Percentiles rank a stretch among this genome's conserved stretches.
phyloP scores from a whole-genome alignment of 1,140 invertebrate species.

The Alviniconcha marisindica region DNA sequence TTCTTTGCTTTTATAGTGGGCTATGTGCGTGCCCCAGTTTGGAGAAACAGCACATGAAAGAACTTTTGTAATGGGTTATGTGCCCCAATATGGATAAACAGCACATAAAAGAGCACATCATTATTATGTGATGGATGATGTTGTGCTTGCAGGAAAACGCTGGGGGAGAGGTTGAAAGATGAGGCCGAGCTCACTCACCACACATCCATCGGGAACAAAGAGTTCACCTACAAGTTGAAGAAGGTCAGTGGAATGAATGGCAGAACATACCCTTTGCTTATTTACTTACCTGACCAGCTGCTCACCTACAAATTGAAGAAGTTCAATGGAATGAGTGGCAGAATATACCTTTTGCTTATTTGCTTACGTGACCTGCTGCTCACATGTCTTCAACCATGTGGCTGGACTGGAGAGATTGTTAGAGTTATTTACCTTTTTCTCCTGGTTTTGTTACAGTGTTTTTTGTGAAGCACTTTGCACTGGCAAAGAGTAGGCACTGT shows the following conservation, averaged over 20 bases:
- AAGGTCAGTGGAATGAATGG: conserved; percentile 74
- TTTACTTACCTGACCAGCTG: too few species aligned
- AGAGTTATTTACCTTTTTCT: too few species aligned
- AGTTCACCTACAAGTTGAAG: conserved; percentile 86
- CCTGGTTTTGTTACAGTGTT: too few species aligned
- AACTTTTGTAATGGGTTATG: not conserved
- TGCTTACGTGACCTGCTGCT: too few species aligned
- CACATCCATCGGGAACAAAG: conserved; percentile 82
- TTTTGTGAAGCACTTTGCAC: too few species aligned
- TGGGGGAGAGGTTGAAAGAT: conserved; percentile 84
- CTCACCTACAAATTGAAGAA: conserved; percentile 86
- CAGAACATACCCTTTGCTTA: too few species aligned
- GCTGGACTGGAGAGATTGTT: too few species aligned
- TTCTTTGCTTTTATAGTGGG: too few species aligned
- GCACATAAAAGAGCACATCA: not conserved
- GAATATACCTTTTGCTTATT: not conserved
- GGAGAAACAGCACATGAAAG: not conserved
- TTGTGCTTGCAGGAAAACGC: conserved; percentile 78
- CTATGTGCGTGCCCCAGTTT: too few species aligned
- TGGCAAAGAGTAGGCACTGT: too few species aligned
- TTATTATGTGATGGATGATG: conserved; percentile 33
- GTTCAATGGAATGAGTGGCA: conserved; percentile 64
- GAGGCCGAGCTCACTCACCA: conserved; percentile 78
- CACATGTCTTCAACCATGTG: too few species aligned
- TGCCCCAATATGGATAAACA: not conserved